Evolutionary conservation across 92 coral and sea anemone species (phyloP).

Genomic region (Umimayanthus kanabou): DNA sequence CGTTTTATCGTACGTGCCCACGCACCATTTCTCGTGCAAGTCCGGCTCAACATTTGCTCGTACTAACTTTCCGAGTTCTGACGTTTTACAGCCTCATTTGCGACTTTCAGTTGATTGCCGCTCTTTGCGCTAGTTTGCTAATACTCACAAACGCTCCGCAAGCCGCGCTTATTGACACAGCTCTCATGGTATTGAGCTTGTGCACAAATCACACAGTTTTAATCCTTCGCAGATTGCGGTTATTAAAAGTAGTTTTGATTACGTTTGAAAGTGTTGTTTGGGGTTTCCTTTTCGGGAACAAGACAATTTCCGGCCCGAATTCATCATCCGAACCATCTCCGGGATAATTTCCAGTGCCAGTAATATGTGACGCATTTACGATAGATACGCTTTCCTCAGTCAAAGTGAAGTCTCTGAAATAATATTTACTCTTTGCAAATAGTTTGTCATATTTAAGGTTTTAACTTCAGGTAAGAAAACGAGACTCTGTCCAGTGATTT

Average conservation of each 20-base stretch:
- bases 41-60: background rate
- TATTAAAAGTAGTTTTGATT: slow-evolving; percentile 30
- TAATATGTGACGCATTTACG: background rate
- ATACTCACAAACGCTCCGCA: slow-evolving; percentile 61
- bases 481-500: slow-evolving; percentile 6
- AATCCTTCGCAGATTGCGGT: slow-evolving; percentile 28
- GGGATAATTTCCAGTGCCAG: background rate
- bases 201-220: slow-evolving; percentile 32
- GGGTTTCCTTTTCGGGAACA: background rate
- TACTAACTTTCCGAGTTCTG: background rate
- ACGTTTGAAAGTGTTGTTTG: slow-evolving; percentile 22
- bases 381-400: background rate
- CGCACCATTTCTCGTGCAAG: too few species aligned
- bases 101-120: background rate
- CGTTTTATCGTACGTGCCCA: background rate
- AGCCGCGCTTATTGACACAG: slow-evolving; percentile 50
- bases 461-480: slow-evolving; percentile 5
- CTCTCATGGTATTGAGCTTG: slow-evolving; percentile 3
- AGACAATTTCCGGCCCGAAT: slow-evolving; percentile 37
- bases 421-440: slow-evolving; percentile 34
- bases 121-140: slow-evolving; percentile 40
- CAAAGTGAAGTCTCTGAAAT: background rate
- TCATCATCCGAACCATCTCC: slow-evolving; percentile 2
- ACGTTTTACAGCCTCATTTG: background rate
- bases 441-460: slow-evolving; percentile 33